Evolutionary conservation across 2,888 invertebrate species (phyloP).

Genomic region (Prosapia bicincta): DNA sequence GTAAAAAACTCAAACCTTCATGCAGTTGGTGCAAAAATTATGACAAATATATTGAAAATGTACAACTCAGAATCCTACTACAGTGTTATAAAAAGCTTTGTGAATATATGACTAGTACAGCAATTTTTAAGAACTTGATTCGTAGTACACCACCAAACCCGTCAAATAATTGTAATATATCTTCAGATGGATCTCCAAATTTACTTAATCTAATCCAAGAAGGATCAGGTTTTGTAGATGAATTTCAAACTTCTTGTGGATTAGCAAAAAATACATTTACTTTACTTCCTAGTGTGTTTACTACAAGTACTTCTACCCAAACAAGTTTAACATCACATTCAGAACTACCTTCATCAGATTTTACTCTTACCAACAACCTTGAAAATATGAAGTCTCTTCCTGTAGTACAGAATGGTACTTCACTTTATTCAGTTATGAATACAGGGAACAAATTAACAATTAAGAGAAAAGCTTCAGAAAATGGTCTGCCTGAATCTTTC

Average conservation of each 20-base stretch:
- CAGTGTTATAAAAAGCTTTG: slow-evolving; percentile 89
- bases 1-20: slow-evolving; percentile 78
- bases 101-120: slow-evolving; percentile 72
- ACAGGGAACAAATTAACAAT: slow-evolving; percentile 82
- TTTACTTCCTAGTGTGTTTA: slow-evolving; percentile 69
- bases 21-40: slow-evolving; percentile 86
- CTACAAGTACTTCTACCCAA: slow-evolving; percentile 58
- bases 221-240: slow-evolving; percentile 73
- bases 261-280: slow-evolving; percentile 71
- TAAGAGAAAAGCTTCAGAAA: slow-evolving; percentile 60
- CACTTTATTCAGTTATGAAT: slow-evolving; percentile 74
- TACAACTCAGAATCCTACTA: slow-evolving; percentile 72
- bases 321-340: slow-evolving; percentile 44
- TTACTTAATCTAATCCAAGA: slow-evolving; percentile 75
- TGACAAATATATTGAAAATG: slow-evolving; percentile 76
- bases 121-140: slow-evolving; percentile 60
- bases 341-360: slow-evolving; percentile 44
- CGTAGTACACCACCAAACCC: slow-evolving; percentile 45
- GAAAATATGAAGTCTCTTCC: slow-evolving; percentile 44
- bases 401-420: slow-evolving; percentile 49
- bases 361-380: slow-evolving; percentile 38
- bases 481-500: not conserved
- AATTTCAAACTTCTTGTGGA: slow-evolving; percentile 66
- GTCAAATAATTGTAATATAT: slow-evolving; percentile 43
- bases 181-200: slow-evolving; percentile 43